Base-by-base conservation (phyloP, 1,140 invertebrate species). In the Caenorhabditis remanei region DNA sequence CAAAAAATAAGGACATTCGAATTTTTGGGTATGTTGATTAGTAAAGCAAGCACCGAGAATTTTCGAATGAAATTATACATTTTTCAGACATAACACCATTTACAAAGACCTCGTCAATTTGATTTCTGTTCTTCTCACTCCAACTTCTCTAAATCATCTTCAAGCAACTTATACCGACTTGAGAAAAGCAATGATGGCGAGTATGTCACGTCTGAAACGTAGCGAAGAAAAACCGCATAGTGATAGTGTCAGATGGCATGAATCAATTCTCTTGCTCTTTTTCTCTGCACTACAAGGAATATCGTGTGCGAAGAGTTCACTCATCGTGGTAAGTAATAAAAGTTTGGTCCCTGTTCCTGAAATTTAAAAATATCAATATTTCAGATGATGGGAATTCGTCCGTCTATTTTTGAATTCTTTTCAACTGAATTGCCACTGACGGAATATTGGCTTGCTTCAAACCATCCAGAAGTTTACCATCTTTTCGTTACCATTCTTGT, bases 301-400 rank as follows among this genome's bases (percentile, higher is more conserved):
- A 24, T 58, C 82, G 32, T 48, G 14, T 19, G 53, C 71, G 8
- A 87, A 82, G 16, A 87, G 55, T 46, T 87, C 86, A 3, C 79
- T 87, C 2, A 83, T 87, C 40, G 75, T 87, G 50, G 86, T 87
- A 43, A 46, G 71, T 82, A 46, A 32, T 46, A 11, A 41, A 43
- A 50, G 46, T 32, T 67, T 19, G 4, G 65, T 67, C 32, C 32
- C 32, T 32, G 19, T 50, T n/a, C 16, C 48, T 13, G 2, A 14
- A 32, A 14, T 0, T 48, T 4, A 19, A 48, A 8, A 2, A 2
- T 6, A 5, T 86, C 48, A 2, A 2, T 6, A 5, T 86, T 83
- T 63, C 43, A 87, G 86, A 87, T 87, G n/a, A 87, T 87, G 75
- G 86, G 86, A 58, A 50, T 87, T 14, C 55, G 71, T 32, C 86